Base-by-base conservation (phyloP, 2,888 invertebrate species). In the Heteromyza rotundicornis region DNA sequence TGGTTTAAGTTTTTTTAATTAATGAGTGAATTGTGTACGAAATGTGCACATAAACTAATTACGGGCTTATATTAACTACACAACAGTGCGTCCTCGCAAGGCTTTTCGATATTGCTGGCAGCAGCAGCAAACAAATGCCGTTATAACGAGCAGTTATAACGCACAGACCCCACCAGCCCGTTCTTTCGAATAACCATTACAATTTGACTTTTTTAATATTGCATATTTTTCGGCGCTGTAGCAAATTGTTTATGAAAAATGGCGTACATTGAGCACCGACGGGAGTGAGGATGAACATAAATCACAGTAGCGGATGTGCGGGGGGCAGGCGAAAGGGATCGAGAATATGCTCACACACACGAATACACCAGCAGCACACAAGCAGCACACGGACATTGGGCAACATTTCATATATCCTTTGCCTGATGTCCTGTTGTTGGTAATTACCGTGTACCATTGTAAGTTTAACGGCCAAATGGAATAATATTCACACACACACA, bases 201-300 rank as follows among this genome's bases (percentile, higher is more conserved):
- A n/a, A n/a, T n/a, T n/a, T n/a, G n/a, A n/a, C n/a, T 73, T 76
- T 75, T 75, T 76, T 76, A 74, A 74, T 74, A 74, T 76, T 76
- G 68, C 67, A 64, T 58, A 59, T 63, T 66, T 71, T 71, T 71
- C 63, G 70, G 64, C 65, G 66, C 57, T 75, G 72, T 72, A 75
- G 77, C 76, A 74, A 74, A 74, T 76, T 74, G 75, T 74, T 76
- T 74, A 74, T 74, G 74, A 74, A 74, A 74, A 76, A 74, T 76
- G 76, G 74, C 75, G 74, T 70, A 76, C 68, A 57, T 49, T 32
- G 55, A 55, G 40, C 22, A n/a, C n/a, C 35, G 10, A 14, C 20
- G 56, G 40, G 47, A 47, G 24, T 16, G 44, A 44, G n/a, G 36
- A 55, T 44, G 52, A 22, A 40, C 24, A 59, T 59, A 59, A 59